These are phyloP conservation scores for Poeciliopsis prolifica DNA, from an alignment of 2,113 vertebrate genomes.

Conservation along the genomic window DNA sequence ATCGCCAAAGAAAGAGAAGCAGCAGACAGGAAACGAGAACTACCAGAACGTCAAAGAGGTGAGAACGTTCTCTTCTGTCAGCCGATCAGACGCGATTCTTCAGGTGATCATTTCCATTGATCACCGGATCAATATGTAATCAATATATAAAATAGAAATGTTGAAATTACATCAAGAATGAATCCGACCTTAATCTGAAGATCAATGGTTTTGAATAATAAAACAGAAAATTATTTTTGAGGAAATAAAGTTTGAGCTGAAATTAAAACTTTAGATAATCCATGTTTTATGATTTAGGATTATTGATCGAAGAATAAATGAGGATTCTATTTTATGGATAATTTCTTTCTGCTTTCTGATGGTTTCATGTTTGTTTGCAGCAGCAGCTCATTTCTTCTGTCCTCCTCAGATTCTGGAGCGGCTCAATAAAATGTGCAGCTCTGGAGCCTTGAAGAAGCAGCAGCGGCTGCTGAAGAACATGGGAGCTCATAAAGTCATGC, in stretches of 20 bases:
- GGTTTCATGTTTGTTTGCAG: too few relatives aligned
- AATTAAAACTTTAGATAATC: too few relatives aligned
- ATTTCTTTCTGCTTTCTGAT: too few relatives aligned
- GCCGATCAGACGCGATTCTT: constrained; percentile 16
- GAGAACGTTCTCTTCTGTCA: constrained; percentile 26
- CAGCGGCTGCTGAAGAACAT: constrained; percentile 96
- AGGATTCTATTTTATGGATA: too few relatives aligned
- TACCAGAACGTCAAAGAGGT: constrained; percentile 96
- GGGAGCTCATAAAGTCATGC: constrained; percentile 98
- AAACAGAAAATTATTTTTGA: too few relatives aligned
- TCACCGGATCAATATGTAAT: too few relatives aligned
- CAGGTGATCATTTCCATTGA: background rate
- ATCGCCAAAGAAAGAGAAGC: constrained; percentile 76
- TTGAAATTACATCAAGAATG: background rate
- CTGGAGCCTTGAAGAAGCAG: constrained; percentile 94
- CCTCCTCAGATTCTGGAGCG: constrained; percentile 89
- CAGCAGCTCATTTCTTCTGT: background rate
- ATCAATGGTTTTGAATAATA: too few relatives aligned
- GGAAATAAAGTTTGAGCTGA: too few relatives aligned
- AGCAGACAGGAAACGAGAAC: constrained; percentile 92
- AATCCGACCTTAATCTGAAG: too few relatives aligned
- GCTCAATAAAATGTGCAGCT: constrained; percentile 94
- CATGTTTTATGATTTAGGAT: too few relatives aligned
- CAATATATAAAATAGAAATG: too few relatives aligned
- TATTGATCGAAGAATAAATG: too few relatives aligned